Conservation (phyloP, 2,888 invertebrate genomes). For the Rotaria magnacalcarata region DNA sequence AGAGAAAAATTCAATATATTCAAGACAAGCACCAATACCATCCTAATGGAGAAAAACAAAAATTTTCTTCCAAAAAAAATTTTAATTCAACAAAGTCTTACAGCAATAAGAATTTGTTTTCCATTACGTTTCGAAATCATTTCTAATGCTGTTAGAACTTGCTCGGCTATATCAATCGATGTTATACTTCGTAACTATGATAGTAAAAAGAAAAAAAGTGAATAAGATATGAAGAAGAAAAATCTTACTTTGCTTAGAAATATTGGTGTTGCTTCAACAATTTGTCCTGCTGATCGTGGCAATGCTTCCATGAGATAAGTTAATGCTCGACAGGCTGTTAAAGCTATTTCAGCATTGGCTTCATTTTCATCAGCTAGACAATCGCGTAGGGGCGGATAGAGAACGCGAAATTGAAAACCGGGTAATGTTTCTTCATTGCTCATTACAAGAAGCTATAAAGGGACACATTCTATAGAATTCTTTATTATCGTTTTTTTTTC, state of each 20-base stretch:
- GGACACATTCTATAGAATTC: too few relatives aligned
- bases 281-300: conserved; percentile 83
- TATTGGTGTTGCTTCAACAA: conserved; percentile 91
- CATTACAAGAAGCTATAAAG: conserved; percentile 78
- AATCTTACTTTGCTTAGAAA: conserved; percentile 73
- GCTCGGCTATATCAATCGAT: conserved; percentile 99
- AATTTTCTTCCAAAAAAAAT: neutral
- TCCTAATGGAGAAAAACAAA: conserved; percentile 64
- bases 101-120: conserved; percentile 75
- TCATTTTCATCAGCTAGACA: conserved; percentile 84
- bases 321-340: conserved; percentile 92
- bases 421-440: conserved; percentile 95
- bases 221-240: neutral
- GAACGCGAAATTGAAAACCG: conserved; percentile 95
- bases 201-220: neutral
- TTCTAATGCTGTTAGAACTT: conserved; percentile 90
- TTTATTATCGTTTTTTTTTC: too few relatives aligned
- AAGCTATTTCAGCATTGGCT: conserved; percentile 95
- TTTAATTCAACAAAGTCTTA: conserved; percentile 48
- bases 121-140: conserved; percentile 92
- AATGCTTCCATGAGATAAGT: conserved; percentile 98
- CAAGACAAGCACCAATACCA: conserved; percentile 90
- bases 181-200: conserved; percentile 80
- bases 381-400: conserved; percentile 86
- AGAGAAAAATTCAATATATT: conserved; percentile 95